A percentile compares a stretch with the other conserved stretches of the same genome.
Evolutionary conservation across 1,140 invertebrate genomes (phyloP).

Genomic region (Diorhabda elongata): DNA sequence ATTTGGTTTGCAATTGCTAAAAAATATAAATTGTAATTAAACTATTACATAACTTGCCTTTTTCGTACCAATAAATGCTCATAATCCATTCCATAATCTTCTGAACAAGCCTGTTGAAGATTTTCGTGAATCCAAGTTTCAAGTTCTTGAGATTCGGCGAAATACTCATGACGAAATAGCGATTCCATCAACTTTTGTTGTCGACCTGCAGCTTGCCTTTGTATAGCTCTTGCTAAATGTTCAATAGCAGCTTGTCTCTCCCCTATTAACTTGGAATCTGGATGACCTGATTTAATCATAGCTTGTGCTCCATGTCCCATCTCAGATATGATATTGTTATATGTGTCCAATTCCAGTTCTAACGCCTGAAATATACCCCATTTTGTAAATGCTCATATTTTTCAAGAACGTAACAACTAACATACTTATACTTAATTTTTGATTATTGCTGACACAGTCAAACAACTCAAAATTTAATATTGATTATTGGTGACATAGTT

Average conservation of each 20-base stretch:
- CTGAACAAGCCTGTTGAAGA: slow-evolving; percentile 80
- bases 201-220: slow-evolving; percentile 73
- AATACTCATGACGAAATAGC: slow-evolving; percentile 89
- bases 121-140: slow-evolving; percentile 95
- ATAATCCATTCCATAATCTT: slow-evolving; percentile 97
- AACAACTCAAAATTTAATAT: no score
- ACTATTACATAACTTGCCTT: not conserved
- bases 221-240: slow-evolving; percentile 76
- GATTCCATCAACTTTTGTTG: slow-evolving; percentile 86
- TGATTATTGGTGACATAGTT: no score
- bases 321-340: slow-evolving; percentile 86
- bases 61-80: slow-evolving; percentile 80
- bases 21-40: slow-evolving; percentile 34
- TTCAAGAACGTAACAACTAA: no score
- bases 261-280: slow-evolving; percentile 74
- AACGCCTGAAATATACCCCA: slow-evolving; percentile 58
- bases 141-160: slow-evolving; percentile 84
- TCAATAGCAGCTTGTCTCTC: slow-evolving; percentile 73
- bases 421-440: no score
- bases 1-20: slow-evolving; percentile 83
- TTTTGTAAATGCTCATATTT: no score
- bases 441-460: no score
- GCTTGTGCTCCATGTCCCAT: slow-evolving; percentile 82
- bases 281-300: slow-evolving; percentile 72
- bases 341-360: slow-evolving; percentile 90